Evolutionary conservation across 2,797 vertebrate species (phyloP), one percentile per base, ranked within the genome.

Genomic region (Corythornis leucogaster): DNA sequence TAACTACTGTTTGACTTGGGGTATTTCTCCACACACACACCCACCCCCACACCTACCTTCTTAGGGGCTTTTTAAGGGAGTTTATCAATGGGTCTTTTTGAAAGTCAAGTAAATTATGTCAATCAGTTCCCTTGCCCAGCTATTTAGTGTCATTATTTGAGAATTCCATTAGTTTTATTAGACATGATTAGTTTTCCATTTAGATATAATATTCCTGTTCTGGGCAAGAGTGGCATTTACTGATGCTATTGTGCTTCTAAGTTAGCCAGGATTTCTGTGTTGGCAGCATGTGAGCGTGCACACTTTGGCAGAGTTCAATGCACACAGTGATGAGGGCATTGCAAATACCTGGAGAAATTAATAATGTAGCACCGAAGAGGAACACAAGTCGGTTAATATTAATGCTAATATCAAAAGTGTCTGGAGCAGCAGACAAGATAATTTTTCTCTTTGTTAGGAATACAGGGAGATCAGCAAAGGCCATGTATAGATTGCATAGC

Each of bases 291-390:
- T 40, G 24, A 87, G 45, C 42, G 2, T 4, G 20, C 48, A 69
- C 46, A 15, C 4, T 82, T 83, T 63, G 82, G 55, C 45, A 77
- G 50, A 8, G 17, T 48, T 85, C 59, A 63, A 30, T 63, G 22
- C 43, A 22, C 18, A 55, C 30, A 38, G 59, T 1, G 2, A 61
- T 63, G 43, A 87, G 15, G 15, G 0, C 73, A 54, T 12, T 83
- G 67, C 82, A 87, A 90, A 91, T 85, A 90, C 4, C 11, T 71
- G 78, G 58, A 26, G 48, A 89, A 94, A 96, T 96, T 85, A 96
- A 95, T 96, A 95, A 96, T 95, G 92, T 83, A 95, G 77, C 76
- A 85, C 55, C 2, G 1, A 79, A 83, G 63, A 90, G 54, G 53
- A 90, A 59, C 17, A 73, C 58, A 73, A 90, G 66, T 61, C 63